Conservation (phyloP, 2,888 invertebrate species). For the Calephelis perditalis region DNA sequence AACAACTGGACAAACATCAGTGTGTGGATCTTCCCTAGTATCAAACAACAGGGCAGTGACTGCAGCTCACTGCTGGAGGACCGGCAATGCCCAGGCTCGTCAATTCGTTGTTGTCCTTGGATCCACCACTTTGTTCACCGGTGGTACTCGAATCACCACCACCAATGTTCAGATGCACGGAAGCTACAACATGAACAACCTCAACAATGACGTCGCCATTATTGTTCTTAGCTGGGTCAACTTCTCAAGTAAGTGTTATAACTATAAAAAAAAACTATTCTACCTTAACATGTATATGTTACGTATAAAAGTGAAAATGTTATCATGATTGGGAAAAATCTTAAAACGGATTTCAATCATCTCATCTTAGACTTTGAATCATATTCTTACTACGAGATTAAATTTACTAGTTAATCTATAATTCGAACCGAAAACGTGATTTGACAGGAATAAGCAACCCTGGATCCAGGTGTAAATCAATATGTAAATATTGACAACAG, state of each 20-base stretch:
- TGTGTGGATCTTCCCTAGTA: conserved; percentile 35
- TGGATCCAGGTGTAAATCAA: too few species aligned
- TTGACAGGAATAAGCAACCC: too few species aligned
- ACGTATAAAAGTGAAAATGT: too few species aligned
- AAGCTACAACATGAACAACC: conserved; percentile 31
- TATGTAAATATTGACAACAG: too few species aligned
- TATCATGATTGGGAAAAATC: too few species aligned
- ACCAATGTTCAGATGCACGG: conserved; percentile 34
- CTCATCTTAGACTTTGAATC: too few species aligned
- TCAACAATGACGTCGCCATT: conserved; percentile 39
- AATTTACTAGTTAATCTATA: too few species aligned
- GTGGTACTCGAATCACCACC: conserved; percentile 33
- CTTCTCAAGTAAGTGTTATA: conserved; percentile 13
- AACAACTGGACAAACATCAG: conserved; percentile 31
- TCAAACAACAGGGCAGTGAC: conserved; percentile 31
- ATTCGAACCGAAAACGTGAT: too few species aligned
- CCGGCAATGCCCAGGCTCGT: conserved; percentile 28
- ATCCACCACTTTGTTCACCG: conserved; percentile 31
- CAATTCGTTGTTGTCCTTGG: conserved; percentile 33
- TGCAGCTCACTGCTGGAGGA: conserved; percentile 37
- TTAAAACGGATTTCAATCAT: too few species aligned
- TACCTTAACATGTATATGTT: not conserved
- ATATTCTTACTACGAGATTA: too few species aligned
- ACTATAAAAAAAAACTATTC: too few species aligned
- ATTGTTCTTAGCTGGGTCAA: conserved; percentile 23